Evolutionary conservation across 2,797 vertebrate species (phyloP), one percentile per base, ranked within the genome.

Genomic region (Psittacula derbiana): DNA sequence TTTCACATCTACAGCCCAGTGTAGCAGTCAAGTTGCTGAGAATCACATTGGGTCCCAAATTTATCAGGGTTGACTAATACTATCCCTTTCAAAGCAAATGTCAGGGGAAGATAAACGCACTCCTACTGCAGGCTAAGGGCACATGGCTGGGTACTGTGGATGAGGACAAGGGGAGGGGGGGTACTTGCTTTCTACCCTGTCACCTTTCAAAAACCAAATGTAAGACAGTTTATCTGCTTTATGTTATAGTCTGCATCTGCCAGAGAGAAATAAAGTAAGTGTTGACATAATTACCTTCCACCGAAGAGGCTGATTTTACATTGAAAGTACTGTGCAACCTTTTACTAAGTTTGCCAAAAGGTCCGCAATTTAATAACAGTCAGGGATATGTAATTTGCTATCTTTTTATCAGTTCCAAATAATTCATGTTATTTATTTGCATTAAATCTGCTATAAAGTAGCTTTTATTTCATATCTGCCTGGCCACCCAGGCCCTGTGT

Each of bases 341-440:
- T 85, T 65, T 55, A 72, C 30, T 71, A 58, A 36, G 62, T 86
- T 84, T 92, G 50, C 87, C 74, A 80, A 85, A 80, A 88, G 46
- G 86, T 31, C 61, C 64, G 50, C 31, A 15, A 85, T 74, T 88
- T 90, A 85, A 82, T 60, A 93, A 11, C 81, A 61, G 81, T 71
- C 90, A 88, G 76, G 44, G 76, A 20, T 93, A 69, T 83, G 65
- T 93, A 44, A 82, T 80, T 82, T 90, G 7, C 40, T 55, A 12
- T 43, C 38, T 80, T 80, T 75, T 82, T 55, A 65, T 82, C 66
- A 55, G 8, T 58, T 73, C 25, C 61, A 67, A 90, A 79, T 60
- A 83, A 86, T 91, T 88, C 5, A n/a, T 44, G 11, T 40, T 96
- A 44, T 66, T 95, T 91, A 57, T 94, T 95, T 95, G 64, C 58